Conservation (phyloP, 2,888 invertebrate species). For the Minunthozetes semirufus region DNA sequence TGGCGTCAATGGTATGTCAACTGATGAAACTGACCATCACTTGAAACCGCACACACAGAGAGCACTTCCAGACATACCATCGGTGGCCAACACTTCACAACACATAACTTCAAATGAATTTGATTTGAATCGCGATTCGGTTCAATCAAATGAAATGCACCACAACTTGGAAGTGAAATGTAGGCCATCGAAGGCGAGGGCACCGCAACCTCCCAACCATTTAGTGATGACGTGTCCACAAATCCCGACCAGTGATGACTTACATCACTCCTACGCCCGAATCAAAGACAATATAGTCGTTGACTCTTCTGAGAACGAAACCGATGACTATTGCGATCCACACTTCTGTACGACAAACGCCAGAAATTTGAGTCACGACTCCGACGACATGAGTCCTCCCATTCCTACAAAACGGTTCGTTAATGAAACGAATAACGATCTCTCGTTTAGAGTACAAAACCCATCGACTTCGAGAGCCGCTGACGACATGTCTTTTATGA, state of each 20-base stretch:
- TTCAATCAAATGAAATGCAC: not conserved
- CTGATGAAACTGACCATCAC: not conserved
- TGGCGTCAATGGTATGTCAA: not conserved
- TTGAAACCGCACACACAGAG: conserved; percentile 14
- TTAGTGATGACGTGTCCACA: not conserved
- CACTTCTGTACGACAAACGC: not conserved
- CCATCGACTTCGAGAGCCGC: not conserved
- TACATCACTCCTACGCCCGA: conserved; percentile 31
- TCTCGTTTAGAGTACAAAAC: not conserved
- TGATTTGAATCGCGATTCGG: not conserved
- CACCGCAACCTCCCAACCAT: conserved; percentile 4
- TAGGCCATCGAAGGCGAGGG: not conserved
- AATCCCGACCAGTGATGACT: not conserved
- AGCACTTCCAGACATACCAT: conserved; percentile 33
- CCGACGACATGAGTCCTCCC: not conserved
- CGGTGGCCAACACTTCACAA: not conserved
- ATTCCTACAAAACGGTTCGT: not conserved
- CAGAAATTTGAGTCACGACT: not conserved
- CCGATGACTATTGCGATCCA: conserved; percentile 31
- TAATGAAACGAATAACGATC: not conserved
- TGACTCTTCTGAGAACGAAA: conserved; percentile 34
- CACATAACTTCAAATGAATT: not conserved
- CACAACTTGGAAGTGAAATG: not conserved
- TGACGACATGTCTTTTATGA: not conserved
- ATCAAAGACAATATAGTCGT: conserved; percentile 9